Conservation (phyloP, 35 echinoderm and acorn worm genomes). For the Stichopus chloronotus region DNA sequence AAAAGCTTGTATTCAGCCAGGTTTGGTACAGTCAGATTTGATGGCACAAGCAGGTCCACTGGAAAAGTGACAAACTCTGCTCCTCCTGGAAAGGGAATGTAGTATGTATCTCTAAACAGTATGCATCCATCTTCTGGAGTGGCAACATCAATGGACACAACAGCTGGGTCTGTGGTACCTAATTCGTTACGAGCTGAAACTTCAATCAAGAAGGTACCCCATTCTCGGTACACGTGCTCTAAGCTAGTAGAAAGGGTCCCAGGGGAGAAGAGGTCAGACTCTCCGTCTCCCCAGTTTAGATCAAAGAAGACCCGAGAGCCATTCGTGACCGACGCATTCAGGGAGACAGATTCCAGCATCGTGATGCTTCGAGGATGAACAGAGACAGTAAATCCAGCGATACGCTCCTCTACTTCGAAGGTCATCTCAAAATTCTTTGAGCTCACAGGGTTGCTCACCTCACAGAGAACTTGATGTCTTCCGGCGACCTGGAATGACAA, state of each 20-base stretch:
- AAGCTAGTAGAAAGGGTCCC: neutral
- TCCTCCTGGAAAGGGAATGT: neutral
- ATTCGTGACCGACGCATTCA: conserved; percentile 1
- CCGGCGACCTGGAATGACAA: neutral
- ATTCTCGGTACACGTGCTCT: conserved; percentile 27
- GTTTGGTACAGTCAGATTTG: conserved; percentile 1
- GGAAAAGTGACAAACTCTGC: neutral
- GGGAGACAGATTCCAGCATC: conserved; percentile 34
- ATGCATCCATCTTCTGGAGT: conserved; percentile 38
- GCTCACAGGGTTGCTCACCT: neutral
- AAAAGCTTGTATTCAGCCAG: conserved; percentile 26
- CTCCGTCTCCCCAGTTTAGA: conserved; percentile 27
- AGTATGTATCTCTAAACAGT: neutral
- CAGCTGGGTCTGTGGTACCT: neutral
- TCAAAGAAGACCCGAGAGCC: conserved; percentile 39
- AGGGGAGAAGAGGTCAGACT: neutral
- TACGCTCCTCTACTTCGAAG: conserved; percentile 34
- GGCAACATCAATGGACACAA: neutral
- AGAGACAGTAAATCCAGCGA: neutral
- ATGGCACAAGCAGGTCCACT: neutral
- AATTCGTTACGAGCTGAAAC: conserved; percentile 12
- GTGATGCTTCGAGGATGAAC: neutral
- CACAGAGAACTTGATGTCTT: neutral
- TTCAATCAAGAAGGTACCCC: conserved; percentile 9
- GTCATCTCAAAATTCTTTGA: neutral